Evolutionary conservation across 2,888 invertebrate genomes (phyloP), one percentile per base, ranked within the genome.

Genomic region (Coenonympha glycerion): DNA sequence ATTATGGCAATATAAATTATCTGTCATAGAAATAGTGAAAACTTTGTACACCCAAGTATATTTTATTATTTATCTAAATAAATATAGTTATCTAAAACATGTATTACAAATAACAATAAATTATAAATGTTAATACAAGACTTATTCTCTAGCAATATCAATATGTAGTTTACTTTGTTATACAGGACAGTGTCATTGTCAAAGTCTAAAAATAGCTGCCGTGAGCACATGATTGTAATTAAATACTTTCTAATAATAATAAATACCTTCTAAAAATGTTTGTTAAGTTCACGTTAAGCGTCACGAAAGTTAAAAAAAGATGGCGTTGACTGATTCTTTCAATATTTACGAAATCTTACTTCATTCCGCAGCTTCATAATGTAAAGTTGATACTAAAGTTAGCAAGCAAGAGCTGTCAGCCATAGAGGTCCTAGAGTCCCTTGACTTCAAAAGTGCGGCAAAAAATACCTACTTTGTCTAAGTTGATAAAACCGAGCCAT

Each of bases 1-100:
- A n/a, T n/a, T 60, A 58, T 52, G 52, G 56, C 53, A 56, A 45
- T 47, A 47, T 39, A n/a, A n/a, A 19, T 19, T 41, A 54, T 40
- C 42, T 44, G 49, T 46, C 26, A 49, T 53, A 26, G 15, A 41
- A 42, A 42, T 16, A 42, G 42, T 48, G 42, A 37, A 30, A 26
- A 47, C 19, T 39, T 50, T 44, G 45, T 39, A 45, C 39, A 31
- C 5, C 28, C n/a, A 39, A 34, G 50, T 50, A n/a, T n/a, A n/a
- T n/a, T n/a, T n/a, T n/a, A n/a, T 46, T 22, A 50, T 39, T 50
- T 50, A 6, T 46, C 40, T 46, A 46, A 31, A 26, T 47, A 46
- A 30, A 31, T 41, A 46, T 30, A 41, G 18, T 15, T 36, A 15
- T 44, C 37, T n/a, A n/a, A 36, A 45, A 39, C 36, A 47, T 31